Evolutionary conservation across 2,888 invertebrate species (phyloP).

Genomic region (Cerceris rybyensis): DNA sequence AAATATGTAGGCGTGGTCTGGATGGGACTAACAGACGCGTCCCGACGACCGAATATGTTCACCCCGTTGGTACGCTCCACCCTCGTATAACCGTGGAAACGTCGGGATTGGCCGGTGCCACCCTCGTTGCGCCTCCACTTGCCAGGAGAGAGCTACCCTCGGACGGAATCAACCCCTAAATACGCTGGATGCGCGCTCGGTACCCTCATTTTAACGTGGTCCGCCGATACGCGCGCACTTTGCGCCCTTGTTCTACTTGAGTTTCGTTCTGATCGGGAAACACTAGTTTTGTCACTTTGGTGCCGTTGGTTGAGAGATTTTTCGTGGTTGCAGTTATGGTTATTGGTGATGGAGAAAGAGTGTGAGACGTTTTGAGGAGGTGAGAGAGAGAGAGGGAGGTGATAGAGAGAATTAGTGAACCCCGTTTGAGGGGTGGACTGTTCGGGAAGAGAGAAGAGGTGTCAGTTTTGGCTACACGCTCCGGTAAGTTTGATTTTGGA

Average conservation of each 20-base stretch:
- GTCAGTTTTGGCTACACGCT: too few species aligned
- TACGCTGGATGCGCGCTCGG: constrained; percentile 75
- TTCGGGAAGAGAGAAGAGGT: too few species aligned
- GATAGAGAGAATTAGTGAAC: too few species aligned
- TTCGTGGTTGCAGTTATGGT: too few species aligned
- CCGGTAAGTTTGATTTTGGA: too few species aligned
- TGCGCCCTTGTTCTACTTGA: constrained; percentile 23
- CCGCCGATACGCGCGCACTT: constrained; percentile 61
- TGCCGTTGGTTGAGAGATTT: too few species aligned
- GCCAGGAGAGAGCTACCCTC: constrained; percentile 71
- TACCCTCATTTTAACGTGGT: constrained; percentile 79
- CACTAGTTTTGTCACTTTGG: too few species aligned
- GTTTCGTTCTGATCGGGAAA: background rate
- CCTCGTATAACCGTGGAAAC: constrained; percentile 72
- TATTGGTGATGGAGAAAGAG: too few species aligned
- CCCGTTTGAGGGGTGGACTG: too few species aligned
- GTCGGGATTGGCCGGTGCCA: constrained; percentile 77
- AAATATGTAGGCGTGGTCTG: constrained; percentile 82
- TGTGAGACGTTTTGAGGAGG: too few species aligned
- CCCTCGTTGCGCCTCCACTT: constrained; percentile 79
- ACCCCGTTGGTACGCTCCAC: constrained; percentile 77
- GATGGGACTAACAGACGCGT: constrained; percentile 79
- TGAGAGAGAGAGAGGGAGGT: too few species aligned
- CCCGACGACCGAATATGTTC: constrained; percentile 81
- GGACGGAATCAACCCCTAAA: constrained; percentile 76